Conservation (phyloP, 2,113 vertebrate species). For the Micromys minutus region DNA sequence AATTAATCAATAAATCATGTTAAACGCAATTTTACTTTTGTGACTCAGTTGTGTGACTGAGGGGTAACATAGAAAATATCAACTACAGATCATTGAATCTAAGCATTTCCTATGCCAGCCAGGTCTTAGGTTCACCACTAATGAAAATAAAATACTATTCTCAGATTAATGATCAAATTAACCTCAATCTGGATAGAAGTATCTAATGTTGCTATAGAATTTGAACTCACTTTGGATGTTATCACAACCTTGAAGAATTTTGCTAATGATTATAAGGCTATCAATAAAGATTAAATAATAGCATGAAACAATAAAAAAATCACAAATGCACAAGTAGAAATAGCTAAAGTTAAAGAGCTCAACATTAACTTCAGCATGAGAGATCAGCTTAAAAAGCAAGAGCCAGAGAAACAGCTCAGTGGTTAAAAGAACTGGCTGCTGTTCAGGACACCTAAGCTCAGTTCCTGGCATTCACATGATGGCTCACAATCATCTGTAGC, state of each 20-base stretch:
- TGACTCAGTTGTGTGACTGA: background rate
- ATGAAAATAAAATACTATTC: background rate
- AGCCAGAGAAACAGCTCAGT: background rate
- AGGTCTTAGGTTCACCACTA: background rate
- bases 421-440: background rate
- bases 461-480: background rate
- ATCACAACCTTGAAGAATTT: background rate
- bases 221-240: background rate
- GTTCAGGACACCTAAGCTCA: background rate
- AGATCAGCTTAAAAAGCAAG: constrained; percentile 42
- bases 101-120: background rate
- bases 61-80: background rate
- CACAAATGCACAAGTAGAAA: background rate
- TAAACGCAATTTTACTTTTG: background rate
- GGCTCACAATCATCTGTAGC: background rate
- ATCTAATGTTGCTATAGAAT: background rate
- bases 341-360: constrained; percentile 1
- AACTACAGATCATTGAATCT: background rate
- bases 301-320: background rate
- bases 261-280: background rate
- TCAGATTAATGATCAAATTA: background rate
- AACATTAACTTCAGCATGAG: constrained; percentile 12
- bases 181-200: background rate
- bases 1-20: background rate
- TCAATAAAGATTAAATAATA: background rate